phyloP scores from a whole-genome alignment of 2,797 vertebrate genomes.

The Leuciscus waleckii region DNA sequence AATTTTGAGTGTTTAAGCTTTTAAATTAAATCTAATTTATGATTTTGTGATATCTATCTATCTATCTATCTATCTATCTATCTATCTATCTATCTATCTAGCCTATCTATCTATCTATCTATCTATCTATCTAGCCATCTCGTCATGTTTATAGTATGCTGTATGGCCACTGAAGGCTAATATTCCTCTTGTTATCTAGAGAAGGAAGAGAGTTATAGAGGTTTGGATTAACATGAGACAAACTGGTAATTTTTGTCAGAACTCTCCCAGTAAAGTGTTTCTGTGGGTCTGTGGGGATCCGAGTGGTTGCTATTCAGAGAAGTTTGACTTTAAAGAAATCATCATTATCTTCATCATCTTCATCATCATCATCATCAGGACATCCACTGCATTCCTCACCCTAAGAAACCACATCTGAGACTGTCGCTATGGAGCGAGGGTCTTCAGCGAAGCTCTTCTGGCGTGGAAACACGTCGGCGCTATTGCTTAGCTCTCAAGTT shows the following conservation, averaged over 20 bases:
- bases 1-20: too few species aligned
- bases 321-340: constrained; percentile 30
- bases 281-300: background rate
- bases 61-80: too few species aligned
- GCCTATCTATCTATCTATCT: too few species aligned
- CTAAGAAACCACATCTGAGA: constrained; percentile 66
- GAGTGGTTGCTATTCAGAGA: constrained; percentile 22
- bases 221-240: too few species aligned
- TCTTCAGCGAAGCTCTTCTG: background rate
- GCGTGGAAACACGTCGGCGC: background rate
- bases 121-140: too few species aligned
- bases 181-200: background rate
- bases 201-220: too few species aligned
- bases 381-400: constrained; percentile 63
- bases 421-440: constrained; percentile 67
- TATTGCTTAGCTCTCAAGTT: constrained; percentile 1
- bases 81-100: too few species aligned
- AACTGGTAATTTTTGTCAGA: background rate
- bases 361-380: background rate
- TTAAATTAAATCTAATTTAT: too few species aligned
- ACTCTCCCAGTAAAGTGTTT: background rate
- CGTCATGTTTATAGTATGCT: background rate
- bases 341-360: constrained; percentile 18
- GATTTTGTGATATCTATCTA: too few species aligned
- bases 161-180: too few species aligned